Evolutionary conservation across 1,140 invertebrate genomes (phyloP).

Genomic region (Vanessa tameamea): DNA sequence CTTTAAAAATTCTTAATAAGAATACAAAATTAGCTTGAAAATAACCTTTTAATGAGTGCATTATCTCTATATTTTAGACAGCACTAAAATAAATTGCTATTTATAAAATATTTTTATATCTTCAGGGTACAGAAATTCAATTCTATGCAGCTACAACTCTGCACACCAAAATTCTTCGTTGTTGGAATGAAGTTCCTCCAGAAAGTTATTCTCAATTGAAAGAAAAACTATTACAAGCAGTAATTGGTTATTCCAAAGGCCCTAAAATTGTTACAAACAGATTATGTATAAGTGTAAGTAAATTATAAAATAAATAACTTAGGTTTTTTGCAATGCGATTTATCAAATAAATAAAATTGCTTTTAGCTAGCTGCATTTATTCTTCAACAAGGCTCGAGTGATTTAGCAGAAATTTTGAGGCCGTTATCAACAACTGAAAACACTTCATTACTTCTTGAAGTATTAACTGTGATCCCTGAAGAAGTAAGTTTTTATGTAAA

Average conservation of each 20-base stretch:
- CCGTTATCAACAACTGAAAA: conserved; percentile 70
- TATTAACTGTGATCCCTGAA: conserved; percentile 89
- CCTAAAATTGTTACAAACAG: conserved; percentile 92
- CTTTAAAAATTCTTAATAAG: too few relatives aligned
- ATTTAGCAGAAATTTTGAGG: conserved; percentile 66
- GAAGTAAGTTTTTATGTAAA: conserved; percentile 82
- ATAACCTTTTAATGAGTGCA: too few relatives aligned
- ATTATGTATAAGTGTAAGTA: conserved; percentile 92
- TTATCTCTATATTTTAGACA: too few relatives aligned
- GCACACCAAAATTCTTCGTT: conserved; percentile 92
- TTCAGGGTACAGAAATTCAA: conserved; percentile 91
- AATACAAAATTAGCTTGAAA: too few relatives aligned
- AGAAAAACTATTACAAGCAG: conserved; percentile 87
- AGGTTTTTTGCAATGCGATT: neutral
- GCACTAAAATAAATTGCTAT: neutral
- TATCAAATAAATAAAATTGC: conserved; percentile 15
- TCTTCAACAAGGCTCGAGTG: conserved; percentile 70
- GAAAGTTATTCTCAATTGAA: conserved; percentile 88
- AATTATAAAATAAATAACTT: conserved; percentile 9
- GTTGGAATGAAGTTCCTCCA: conserved; percentile 91
- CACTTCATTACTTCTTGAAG: conserved; percentile 85
- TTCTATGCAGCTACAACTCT: conserved; percentile 95
- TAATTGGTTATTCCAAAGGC: conserved; percentile 87
- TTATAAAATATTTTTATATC: conserved; percentile 39
- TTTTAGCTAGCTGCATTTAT: conserved; percentile 78